phyloP scores from a whole-genome alignment of 2,113 vertebrate species.

The Vombatus ursinus region DNA sequence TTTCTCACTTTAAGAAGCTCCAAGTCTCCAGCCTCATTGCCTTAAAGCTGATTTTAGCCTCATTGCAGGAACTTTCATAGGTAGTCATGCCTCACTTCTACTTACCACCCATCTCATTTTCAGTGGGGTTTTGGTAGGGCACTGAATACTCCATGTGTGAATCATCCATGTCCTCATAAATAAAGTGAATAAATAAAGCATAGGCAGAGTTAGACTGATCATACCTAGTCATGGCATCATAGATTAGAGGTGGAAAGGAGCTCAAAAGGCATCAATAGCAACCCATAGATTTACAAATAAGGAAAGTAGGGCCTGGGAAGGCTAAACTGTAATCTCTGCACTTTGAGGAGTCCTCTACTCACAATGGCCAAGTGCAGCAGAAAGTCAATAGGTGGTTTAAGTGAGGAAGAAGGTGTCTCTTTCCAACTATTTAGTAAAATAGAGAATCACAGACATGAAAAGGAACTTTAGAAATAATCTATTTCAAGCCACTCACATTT shows the following conservation, averaged over 20 bases:
- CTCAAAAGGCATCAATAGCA: background rate
- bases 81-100: background rate
- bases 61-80: background rate
- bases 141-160: background rate
- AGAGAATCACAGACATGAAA: background rate
- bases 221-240: background rate
- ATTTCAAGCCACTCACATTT: background rate
- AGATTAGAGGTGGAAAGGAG: background rate
- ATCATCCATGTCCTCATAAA: background rate
- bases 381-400: background rate
- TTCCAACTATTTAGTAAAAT: background rate
- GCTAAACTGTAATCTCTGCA: background rate
- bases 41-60: background rate
- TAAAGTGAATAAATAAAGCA: background rate
- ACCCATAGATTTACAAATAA: background rate
- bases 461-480: background rate
- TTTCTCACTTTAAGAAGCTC: background rate
- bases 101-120: background rate
- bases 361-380: background rate
- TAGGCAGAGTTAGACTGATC: background rate
- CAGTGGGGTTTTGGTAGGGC: background rate
- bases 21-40: fast-evolving
- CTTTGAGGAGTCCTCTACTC: background rate
- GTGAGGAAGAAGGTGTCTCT: background rate
- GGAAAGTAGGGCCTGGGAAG: background rate